phyloP scores from a whole-genome alignment of 2,888 invertebrate genomes.

The Creontiades dilutus region DNA sequence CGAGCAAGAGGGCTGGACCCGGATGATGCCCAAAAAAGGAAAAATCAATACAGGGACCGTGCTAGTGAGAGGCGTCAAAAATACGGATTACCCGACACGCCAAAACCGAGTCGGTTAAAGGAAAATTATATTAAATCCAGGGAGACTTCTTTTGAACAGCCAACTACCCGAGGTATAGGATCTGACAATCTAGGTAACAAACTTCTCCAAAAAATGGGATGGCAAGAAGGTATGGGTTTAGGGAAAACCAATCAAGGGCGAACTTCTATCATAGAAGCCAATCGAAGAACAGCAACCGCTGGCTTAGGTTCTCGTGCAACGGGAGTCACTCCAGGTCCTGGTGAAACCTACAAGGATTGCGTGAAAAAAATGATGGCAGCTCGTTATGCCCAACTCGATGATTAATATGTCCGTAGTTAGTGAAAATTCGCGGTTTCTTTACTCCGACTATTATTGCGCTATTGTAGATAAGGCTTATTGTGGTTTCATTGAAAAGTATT shows the following conservation, averaged over 20 bases:
- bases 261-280: slow-evolving; percentile 92
- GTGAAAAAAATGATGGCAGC: slow-evolving; percentile 94
- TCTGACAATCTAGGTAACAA: slow-evolving; percentile 96
- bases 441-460: no score
- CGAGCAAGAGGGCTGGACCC: slow-evolving; percentile 79
- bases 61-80: slow-evolving; percentile 97
- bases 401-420: background rate
- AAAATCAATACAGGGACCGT: slow-evolving; percentile 90
- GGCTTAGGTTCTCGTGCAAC: slow-evolving; percentile 92
- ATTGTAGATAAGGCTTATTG: no score
- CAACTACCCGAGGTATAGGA: slow-evolving; percentile 85
- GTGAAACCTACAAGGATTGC: slow-evolving; percentile 92
- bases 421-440: no score
- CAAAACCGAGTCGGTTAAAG: slow-evolving; percentile 86
- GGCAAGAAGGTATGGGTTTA: slow-evolving; percentile 97
- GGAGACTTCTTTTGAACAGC: slow-evolving; percentile 80
- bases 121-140: slow-evolving; percentile 85
- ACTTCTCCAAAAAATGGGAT: slow-evolving; percentile 98
- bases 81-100: slow-evolving; percentile 92
- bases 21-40: slow-evolving; percentile 79
- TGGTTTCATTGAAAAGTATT: no score
- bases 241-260: slow-evolving; percentile 97
- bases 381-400: slow-evolving; percentile 85
- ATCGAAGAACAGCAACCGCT: slow-evolving; percentile 85
- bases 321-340: slow-evolving; percentile 88